These are phyloP conservation scores for Chrysopilus asiliformis DNA, from an alignment of 2,888 invertebrate species.

Conservation along the genomic window DNA sequence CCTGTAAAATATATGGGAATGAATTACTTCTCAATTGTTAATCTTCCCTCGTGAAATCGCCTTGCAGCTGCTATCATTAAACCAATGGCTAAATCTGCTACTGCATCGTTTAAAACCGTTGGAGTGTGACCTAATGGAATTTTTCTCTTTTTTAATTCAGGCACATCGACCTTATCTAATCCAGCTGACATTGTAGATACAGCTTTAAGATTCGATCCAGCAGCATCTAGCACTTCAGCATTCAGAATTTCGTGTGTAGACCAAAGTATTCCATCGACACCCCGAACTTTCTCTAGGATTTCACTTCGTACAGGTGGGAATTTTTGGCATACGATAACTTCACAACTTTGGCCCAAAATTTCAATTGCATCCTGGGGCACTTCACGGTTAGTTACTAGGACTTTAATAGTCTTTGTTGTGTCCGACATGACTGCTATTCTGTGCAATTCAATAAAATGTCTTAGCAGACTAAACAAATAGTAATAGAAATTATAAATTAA, in stretches of 20 bases:
- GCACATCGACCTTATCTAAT: slow-evolving; percentile 65
- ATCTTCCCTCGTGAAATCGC: slow-evolving; percentile 61
- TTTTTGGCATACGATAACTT: slow-evolving; percentile 24
- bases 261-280: slow-evolving; percentile 32
- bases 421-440: slow-evolving; percentile 1
- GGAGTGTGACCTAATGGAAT: slow-evolving; percentile 74
- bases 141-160: slow-evolving; percentile 52
- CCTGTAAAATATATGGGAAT: background rate
- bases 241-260: slow-evolving; percentile 24
- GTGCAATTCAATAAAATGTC: no score
- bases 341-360: slow-evolving; percentile 42
- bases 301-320: slow-evolving; percentile 26
- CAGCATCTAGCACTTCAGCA: slow-evolving; percentile 28
- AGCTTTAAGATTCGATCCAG: slow-evolving; percentile 53
- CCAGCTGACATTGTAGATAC: slow-evolving; percentile 80
- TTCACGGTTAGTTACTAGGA: slow-evolving; percentile 58
- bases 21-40: slow-evolving; percentile 41
- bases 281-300: slow-evolving; percentile 27
- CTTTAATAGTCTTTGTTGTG: slow-evolving; percentile 34
- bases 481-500: no score
- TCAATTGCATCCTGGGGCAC: slow-evolving; percentile 50
- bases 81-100: slow-evolving; percentile 71
- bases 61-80: slow-evolving; percentile 62
- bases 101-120: slow-evolving; percentile 55
- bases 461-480: no score